phyloP scores from a whole-genome alignment of 2,797 vertebrate genomes.

The Moxostoma hubbsi region DNA sequence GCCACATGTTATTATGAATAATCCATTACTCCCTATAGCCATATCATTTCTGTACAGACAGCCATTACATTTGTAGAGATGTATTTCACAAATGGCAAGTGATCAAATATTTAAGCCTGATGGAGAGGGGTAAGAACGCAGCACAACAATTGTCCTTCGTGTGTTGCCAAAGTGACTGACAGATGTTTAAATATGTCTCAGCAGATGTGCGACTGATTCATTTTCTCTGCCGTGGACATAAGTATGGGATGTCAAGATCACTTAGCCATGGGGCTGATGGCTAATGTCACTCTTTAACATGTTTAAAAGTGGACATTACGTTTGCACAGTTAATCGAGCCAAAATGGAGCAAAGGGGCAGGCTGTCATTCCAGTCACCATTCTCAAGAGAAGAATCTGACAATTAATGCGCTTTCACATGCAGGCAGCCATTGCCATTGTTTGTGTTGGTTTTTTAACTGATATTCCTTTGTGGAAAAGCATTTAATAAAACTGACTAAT shows the following conservation, averaged over 20 bases:
- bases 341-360: slow-evolving; percentile 38
- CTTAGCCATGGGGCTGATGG: slow-evolving; percentile 75
- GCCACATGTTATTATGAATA: slow-evolving; percentile 41
- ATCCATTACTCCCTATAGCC: slow-evolving; percentile 38
- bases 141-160: slow-evolving; percentile 57
- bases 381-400: slow-evolving; percentile 42
- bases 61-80: slow-evolving; percentile 39
- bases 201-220: slow-evolving; percentile 63
- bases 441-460: slow-evolving; percentile 71
- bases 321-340: slow-evolving; percentile 51
- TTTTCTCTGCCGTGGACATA: slow-evolving; percentile 66
- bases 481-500: slow-evolving; percentile 79
- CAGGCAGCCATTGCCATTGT: slow-evolving; percentile 71
- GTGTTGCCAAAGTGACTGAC: slow-evolving; percentile 62
- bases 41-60: slow-evolving; percentile 13
- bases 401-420: slow-evolving; percentile 36
- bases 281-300: slow-evolving; percentile 78
- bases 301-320: slow-evolving; percentile 70
- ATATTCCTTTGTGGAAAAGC: slow-evolving; percentile 70
- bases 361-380: slow-evolving; percentile 30
- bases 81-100: slow-evolving; percentile 27
- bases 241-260: slow-evolving; percentile 80
- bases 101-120: slow-evolving; percentile 43
- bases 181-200: slow-evolving; percentile 62
- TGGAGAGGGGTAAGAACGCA: slow-evolving; percentile 16